Evolutionary conservation across 2,113 vertebrate species (phyloP).

Genomic region (Galeopterus variegatus): DNA sequence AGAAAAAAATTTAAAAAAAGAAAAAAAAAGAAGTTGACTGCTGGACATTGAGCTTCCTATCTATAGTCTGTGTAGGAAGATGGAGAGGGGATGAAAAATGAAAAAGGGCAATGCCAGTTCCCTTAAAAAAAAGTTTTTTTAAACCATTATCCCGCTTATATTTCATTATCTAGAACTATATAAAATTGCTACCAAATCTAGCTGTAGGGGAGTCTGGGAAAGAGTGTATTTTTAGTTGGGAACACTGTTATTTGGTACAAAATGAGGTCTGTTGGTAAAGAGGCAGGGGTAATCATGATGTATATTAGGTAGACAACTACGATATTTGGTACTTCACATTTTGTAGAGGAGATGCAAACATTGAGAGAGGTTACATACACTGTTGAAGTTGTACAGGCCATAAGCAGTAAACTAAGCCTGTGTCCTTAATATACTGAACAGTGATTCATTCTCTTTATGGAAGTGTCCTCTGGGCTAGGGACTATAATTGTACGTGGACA

Average conservation of each 20-base stretch:
- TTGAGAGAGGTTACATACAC: not conserved
- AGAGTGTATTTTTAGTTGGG: conserved; percentile 2
- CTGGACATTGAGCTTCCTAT: not conserved
- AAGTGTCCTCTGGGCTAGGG: not conserved
- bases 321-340: not conserved
- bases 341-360: not conserved
- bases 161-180: not conserved
- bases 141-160: not conserved
- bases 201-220: not conserved
- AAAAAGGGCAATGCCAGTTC: not conserved
- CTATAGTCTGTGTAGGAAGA: not conserved
- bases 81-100: not conserved
- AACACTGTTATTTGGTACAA: not conserved
- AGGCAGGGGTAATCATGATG: not conserved
- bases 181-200: not conserved
- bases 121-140: not conserved
- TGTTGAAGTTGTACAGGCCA: not conserved
- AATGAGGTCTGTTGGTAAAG: not conserved
- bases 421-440: not conserved
- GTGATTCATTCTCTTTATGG: conserved; percentile 2
- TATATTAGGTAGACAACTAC: not conserved
- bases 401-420: not conserved
- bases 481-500: not conserved
- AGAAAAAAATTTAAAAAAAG: not conserved
- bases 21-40: too few species aligned